Conservation (phyloP, 1,140 invertebrate genomes). For the Cryptotermes secundus region DNA sequence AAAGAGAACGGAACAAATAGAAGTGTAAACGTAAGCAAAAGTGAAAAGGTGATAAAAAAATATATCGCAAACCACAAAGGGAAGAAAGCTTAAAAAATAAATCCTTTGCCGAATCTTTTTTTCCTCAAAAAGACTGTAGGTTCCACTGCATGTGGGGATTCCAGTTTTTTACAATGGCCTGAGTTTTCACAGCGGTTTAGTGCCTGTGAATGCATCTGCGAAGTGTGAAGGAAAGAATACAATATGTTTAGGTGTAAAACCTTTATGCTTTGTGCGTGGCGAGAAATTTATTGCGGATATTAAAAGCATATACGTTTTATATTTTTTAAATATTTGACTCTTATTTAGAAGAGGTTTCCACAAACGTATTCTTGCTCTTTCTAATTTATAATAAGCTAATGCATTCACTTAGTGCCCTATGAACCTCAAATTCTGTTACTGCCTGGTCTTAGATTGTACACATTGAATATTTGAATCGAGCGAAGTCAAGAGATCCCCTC, state of each 20-base stretch:
- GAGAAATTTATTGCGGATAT: background rate
- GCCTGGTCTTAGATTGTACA: no score
- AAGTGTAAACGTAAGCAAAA: background rate
- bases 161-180: background rate
- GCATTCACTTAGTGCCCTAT: no score
- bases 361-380: no score
- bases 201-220: background rate
- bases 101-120: background rate
- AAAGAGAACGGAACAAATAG: background rate
- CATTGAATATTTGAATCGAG: no score
- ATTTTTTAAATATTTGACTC: no score
- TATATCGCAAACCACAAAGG: background rate
- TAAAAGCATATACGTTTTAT: background rate
- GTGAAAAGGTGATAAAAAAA: background rate
- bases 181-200: background rate
- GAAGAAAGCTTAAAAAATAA: background rate
- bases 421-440: no score
- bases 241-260: background rate
- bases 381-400: no score
- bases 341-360: no score
- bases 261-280: background rate
- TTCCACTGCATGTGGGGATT: background rate
- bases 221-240: background rate
- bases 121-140: background rate
- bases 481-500: no score